These are phyloP conservation scores for Notodonta ziczac DNA, from an alignment of 2,888 invertebrate genomes.

Conservation along the genomic window DNA sequence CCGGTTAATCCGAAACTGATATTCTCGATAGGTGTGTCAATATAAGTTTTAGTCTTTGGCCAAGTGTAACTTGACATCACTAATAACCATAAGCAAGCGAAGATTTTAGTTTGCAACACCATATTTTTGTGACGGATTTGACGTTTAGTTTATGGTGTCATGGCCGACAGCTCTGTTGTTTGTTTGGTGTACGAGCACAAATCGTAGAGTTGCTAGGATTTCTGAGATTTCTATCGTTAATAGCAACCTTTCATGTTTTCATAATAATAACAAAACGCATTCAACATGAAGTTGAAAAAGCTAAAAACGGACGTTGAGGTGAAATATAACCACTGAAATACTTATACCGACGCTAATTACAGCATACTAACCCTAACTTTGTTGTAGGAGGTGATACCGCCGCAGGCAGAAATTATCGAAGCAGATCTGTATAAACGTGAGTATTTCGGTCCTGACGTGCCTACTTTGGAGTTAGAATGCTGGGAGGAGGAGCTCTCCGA, in stretches of 20 bases:
- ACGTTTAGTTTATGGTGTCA: background rate
- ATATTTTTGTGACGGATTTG: no score
- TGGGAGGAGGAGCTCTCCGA: conserved; percentile 89
- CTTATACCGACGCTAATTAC: background rate
- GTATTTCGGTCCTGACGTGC: conserved; percentile 81
- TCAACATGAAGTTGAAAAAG: conserved; percentile 71
- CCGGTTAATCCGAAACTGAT: no score
- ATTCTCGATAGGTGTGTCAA: no score
- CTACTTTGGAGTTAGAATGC: conserved; percentile 87
- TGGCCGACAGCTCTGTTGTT: background rate
- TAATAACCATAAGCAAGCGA: no score
- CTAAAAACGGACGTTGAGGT: conserved; percentile 66
- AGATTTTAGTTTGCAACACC: no score
- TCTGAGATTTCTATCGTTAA: background rate
- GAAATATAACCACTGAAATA: conserved; percentile 11
- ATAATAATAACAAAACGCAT: background rate
- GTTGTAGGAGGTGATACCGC: conserved; percentile 59
- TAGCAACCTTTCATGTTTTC: background rate
- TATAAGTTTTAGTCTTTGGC: no score
- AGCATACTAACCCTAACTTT: background rate
- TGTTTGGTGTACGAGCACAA: background rate
- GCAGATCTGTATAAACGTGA: conserved; percentile 77
- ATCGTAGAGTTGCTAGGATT: background rate
- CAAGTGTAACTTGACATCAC: no score
- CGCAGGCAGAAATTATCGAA: conserved; percentile 78